Conservation (phyloP, 2,888 invertebrate species). For the Marronus borbonicus region DNA sequence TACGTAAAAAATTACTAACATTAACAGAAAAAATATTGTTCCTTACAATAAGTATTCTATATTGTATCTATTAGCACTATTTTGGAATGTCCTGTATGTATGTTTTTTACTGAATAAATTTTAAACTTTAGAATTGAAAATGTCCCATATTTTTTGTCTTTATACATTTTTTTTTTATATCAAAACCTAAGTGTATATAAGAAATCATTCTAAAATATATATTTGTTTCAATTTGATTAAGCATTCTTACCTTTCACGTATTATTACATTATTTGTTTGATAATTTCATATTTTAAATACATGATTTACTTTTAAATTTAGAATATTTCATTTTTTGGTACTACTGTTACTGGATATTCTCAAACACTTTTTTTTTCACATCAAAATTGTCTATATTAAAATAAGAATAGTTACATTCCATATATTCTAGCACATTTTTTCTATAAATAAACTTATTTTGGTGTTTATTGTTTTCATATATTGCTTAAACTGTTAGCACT, state of each 20-base stretch:
- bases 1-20: background rate
- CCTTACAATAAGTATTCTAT: background rate
- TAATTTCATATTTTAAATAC: background rate
- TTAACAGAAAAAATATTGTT: background rate
- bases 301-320: background rate
- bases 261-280: background rate
- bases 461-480: too few relatives aligned
- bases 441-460: too few relatives aligned
- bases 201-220: conserved; percentile 15
- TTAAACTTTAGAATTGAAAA: conserved; percentile 5
- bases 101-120: background rate
- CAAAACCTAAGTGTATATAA: background rate
- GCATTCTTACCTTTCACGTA: background rate
- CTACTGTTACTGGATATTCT: background rate
- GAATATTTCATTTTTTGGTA: conserved; percentile 4
- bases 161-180: background rate
- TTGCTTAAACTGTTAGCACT: too few relatives aligned
- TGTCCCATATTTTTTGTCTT: background rate
- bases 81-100: conserved; percentile 1
- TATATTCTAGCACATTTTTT: too few relatives aligned
- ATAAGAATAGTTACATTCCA: background rate
- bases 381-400: background rate
- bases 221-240: conserved; percentile 1
- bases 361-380: background rate
- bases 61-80: background rate